phyloP scores from a whole-genome alignment of 1,140 invertebrate species.

The Pachyrhynchus sulphureomaculatus region DNA sequence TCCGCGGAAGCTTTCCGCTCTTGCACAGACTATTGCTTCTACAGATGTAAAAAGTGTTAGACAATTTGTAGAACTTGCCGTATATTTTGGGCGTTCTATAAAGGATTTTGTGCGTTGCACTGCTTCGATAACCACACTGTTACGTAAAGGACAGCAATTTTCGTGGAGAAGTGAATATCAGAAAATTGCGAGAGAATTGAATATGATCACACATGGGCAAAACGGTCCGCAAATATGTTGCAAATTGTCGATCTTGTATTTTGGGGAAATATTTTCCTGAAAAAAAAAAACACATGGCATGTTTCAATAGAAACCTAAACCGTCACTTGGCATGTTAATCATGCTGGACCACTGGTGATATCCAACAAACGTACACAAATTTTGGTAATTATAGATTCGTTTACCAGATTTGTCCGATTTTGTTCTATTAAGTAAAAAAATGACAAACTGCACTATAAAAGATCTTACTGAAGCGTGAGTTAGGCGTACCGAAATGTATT shows the following conservation, averaged over 20 bases:
- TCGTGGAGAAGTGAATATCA: too few species aligned
- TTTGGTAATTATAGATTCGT: conserved; percentile 15
- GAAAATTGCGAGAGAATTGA: too few species aligned
- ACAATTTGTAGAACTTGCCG: conserved; percentile 40
- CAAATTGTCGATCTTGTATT: conserved; percentile 14
- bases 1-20: not conserved
- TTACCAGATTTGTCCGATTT: conserved; percentile 9
- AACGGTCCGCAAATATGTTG: conserved; percentile 10
- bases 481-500: too few species aligned
- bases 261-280: conserved; percentile 10
- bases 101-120: conserved; percentile 41
- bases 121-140: too few species aligned
- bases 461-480: too few species aligned
- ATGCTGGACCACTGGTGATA: conserved; percentile 20
- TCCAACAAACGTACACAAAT: conserved; percentile 19
- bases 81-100: conserved; percentile 45
- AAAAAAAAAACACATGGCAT: not conserved
- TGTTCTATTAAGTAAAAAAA: conserved; percentile 13
- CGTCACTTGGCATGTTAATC: conserved; percentile 19
- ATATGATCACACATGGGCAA: conserved; percentile 11
- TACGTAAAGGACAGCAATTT: too few species aligned
- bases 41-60: too few species aligned
- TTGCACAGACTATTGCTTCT: conserved; percentile 6
- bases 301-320: not conserved
- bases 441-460: not conserved